Evolutionary conservation across 1,140 invertebrate species (phyloP).

Genomic region (Forficula auricularia): DNA sequence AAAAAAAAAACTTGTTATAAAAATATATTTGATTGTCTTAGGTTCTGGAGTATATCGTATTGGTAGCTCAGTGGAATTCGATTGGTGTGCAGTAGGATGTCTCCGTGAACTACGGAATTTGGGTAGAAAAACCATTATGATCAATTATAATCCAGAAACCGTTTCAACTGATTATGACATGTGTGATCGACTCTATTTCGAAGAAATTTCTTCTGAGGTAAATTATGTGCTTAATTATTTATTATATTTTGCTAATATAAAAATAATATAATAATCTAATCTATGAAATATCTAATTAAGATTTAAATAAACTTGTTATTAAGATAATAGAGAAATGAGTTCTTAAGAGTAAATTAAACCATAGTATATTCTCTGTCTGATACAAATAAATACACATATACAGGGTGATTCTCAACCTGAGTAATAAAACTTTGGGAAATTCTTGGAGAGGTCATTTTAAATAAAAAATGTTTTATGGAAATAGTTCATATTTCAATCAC

Average conservation of each 20-base stretch:
- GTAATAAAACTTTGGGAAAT: no score
- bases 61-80: slow-evolving; percentile 97
- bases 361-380: no score
- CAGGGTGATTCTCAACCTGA: no score
- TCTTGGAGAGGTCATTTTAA: no score
- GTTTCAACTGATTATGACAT: slow-evolving; percentile 99
- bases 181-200: slow-evolving; percentile 95
- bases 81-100: slow-evolving; percentile 98
- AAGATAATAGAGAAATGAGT: no score
- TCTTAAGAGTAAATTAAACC: no score
- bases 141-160: slow-evolving; percentile 99
- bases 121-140: slow-evolving; percentile 85
- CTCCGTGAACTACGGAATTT: slow-evolving; percentile 75
- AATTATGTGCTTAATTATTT: slow-evolving; percentile 1
- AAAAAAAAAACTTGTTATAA: background rate
- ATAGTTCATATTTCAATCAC: no score
- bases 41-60: slow-evolving; percentile 97
- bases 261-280: no score
- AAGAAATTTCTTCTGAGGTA: slow-evolving; percentile 96
- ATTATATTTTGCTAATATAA: slow-evolving; percentile 1
- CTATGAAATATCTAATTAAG: no score
- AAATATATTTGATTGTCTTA: slow-evolving; percentile 14
- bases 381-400: no score
- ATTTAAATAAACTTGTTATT: no score
- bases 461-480: no score